These are phyloP conservation scores for Alectoris magna DNA, from an alignment of 2,797 vertebrate genomes.

Conservation along the genomic window DNA sequence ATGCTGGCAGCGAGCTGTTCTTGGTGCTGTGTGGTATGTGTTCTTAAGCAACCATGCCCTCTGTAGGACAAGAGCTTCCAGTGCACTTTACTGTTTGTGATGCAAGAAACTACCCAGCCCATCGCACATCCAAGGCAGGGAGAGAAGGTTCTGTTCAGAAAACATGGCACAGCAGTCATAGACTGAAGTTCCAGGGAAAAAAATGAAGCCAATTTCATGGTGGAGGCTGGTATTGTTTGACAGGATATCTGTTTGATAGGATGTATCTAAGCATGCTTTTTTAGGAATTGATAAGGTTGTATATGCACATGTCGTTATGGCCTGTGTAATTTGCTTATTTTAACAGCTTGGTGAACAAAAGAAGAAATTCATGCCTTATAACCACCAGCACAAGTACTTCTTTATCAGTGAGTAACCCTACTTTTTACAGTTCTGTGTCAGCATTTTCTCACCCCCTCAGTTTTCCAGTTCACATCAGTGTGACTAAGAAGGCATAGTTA, in stretches of 20 bases:
- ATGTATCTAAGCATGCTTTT: not conserved
- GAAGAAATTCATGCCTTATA: conserved; percentile 87
- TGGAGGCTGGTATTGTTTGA: not conserved
- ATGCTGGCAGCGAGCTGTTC: not conserved
- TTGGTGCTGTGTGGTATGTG: fast-evolving
- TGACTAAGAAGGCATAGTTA: not conserved
- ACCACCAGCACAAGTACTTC: conserved; percentile 88
- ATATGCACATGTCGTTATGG: not conserved
- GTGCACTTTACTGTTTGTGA: not conserved
- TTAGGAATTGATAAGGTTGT: not conserved
- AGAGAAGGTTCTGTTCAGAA: not conserved
- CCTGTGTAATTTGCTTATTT: not conserved
- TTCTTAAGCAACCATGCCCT: not conserved
- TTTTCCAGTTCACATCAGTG: not conserved
- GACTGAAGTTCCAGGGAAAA: not conserved
- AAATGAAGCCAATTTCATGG: not conserved
- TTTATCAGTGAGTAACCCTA: conserved; percentile 84
- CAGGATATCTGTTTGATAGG: not conserved
- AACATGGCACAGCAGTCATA: not conserved
- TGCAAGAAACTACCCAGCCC: not conserved
- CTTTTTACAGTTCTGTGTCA: not conserved
- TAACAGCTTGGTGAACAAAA: conserved; percentile 84
- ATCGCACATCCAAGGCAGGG: not conserved
- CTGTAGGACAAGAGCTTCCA: conserved; percentile 2
- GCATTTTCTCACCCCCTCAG: not conserved